phyloP scores from a whole-genome alignment of 92 coral and sea anemone species.

The Micromussa lordhowensis region DNA sequence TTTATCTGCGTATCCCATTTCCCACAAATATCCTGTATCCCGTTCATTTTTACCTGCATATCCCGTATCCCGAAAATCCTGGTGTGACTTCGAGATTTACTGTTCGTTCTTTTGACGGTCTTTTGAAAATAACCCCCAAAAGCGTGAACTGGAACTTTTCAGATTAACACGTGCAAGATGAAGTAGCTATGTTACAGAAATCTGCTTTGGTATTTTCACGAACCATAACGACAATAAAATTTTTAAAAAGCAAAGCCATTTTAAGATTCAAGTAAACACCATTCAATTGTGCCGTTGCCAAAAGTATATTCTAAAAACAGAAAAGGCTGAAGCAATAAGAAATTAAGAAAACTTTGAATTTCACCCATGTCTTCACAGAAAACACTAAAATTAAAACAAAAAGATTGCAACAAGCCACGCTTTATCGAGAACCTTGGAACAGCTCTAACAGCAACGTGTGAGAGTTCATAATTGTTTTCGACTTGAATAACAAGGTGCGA shows the following conservation, averaged over 20 bases:
- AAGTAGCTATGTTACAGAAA: not conserved
- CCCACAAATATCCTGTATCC: no score
- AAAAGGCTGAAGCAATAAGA: not conserved
- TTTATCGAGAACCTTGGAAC: no score
- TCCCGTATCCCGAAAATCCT: no score
- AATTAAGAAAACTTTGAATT: no score
- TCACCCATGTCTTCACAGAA: no score
- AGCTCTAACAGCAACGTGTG: not conserved
- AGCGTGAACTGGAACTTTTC: no score
- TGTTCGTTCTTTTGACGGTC: no score
- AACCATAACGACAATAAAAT: not conserved
- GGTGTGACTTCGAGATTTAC: no score
- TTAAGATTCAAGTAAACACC: not conserved
- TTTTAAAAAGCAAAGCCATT: not conserved
- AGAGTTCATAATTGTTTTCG: not conserved
- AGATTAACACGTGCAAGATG: not conserved
- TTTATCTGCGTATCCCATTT: no score
- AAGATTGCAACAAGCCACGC: not conserved
- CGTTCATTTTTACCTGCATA: no score
- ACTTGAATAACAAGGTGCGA: not conserved
- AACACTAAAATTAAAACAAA: no score
- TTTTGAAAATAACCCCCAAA: no score
- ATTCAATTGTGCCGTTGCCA: not conserved
- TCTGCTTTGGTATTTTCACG: not conserved
- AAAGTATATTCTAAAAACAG: not conserved